A percentile compares a stretch with the other conserved stretches of the same genome.
These are phyloP conservation scores for Natator depressus DNA, from an alignment of 2,113 vertebrate species.

Conservation along the genomic window DNA sequence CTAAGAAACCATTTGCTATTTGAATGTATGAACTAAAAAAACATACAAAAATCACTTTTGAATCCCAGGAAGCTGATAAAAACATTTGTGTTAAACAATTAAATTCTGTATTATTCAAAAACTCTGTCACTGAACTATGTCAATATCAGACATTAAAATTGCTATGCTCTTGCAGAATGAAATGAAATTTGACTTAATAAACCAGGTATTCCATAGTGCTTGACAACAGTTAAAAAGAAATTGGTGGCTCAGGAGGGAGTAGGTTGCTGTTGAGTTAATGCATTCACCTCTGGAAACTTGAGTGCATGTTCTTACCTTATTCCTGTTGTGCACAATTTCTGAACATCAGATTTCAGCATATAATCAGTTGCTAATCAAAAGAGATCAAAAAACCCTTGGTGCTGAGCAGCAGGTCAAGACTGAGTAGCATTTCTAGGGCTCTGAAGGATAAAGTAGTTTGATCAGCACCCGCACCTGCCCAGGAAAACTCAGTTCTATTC, in stretches of 20 bases:
- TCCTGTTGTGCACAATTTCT: fast-evolving
- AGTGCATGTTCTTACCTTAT: background rate
- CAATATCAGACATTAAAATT: background rate
- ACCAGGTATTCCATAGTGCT: background rate
- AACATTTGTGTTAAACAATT: background rate
- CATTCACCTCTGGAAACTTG: background rate
- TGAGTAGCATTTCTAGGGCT: background rate
- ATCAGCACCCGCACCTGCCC: background rate
- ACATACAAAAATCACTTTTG: background rate
- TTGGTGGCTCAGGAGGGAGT: background rate
- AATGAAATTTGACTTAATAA: background rate
- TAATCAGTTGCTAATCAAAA: background rate
- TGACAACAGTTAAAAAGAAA: background rate
- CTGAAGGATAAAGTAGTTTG: background rate
- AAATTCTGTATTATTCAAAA: background rate
- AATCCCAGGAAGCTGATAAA: background rate
- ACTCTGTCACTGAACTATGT: background rate
- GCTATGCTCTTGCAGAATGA: background rate
- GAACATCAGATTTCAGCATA: background rate
- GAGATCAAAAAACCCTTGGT: background rate
- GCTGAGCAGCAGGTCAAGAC: background rate
- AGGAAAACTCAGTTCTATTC: background rate
- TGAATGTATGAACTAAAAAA: background rate
- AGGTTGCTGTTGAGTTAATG: background rate
- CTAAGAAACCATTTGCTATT: background rate